Evolutionary conservation across 2,888 invertebrate species (phyloP).

Genomic region (Macropis europaea): DNA sequence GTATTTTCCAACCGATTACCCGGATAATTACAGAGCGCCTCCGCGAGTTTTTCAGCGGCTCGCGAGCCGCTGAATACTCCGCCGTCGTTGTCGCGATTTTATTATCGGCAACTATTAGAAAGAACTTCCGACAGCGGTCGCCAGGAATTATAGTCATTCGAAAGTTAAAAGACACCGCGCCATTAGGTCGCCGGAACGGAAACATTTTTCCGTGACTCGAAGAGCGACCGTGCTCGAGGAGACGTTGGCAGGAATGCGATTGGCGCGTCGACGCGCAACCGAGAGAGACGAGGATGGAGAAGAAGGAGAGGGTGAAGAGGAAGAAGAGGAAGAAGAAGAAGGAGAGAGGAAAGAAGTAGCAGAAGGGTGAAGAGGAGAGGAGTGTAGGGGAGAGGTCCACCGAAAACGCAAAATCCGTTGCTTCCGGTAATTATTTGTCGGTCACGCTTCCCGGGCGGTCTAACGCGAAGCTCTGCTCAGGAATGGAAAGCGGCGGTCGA

Average conservation of each 20-base stretch:
- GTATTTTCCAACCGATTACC: conserved; percentile 31
- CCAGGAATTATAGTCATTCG: not conserved
- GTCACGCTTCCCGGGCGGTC: conserved; percentile 18
- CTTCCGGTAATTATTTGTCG: conserved; percentile 39
- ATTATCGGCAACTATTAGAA: not conserved
- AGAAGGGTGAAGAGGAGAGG: no score
- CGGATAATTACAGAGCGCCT: conserved; percentile 43
- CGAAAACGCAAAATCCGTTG: no score
- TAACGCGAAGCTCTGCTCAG: not conserved
- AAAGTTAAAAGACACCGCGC: conserved; percentile 12
- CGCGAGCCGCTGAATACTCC: not conserved
- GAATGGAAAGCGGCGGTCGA: conserved; percentile 24
- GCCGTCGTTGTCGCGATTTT: conserved; percentile 13
- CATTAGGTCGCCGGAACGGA: not conserved
- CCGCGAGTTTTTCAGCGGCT: not conserved
- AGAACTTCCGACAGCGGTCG: not conserved
- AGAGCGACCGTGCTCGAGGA: not conserved
- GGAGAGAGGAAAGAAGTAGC: no score
- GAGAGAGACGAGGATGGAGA: not conserved
- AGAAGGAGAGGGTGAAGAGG: no score
- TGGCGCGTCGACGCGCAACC: not conserved
- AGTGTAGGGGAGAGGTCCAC: no score
- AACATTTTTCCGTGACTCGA: not conserved
- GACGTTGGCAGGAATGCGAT: not conserved
- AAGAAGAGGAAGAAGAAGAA: no score